These are phyloP conservation scores for Artemisiospiza belli DNA, from an alignment of 2,113 vertebrate species.

Conservation along the genomic window DNA sequence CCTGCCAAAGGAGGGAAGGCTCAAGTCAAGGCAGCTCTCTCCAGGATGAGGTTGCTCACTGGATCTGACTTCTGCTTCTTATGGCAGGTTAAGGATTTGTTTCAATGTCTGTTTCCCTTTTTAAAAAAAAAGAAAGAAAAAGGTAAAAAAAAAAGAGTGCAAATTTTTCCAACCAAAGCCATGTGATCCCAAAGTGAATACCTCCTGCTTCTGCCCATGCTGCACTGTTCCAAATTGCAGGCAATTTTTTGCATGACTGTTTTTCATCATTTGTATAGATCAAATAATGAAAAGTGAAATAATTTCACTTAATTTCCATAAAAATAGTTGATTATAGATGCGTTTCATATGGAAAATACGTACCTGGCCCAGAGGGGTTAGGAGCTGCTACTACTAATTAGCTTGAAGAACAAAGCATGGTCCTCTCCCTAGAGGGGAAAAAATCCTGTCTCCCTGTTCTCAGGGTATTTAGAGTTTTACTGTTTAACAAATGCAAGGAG, in stretches of 20 bases:
- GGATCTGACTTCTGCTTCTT: constrained; percentile 45
- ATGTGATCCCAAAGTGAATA: constrained; percentile 59
- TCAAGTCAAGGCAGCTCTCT: constrained; percentile 8
- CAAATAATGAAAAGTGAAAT: constrained; percentile 26
- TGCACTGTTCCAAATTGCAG: constrained; percentile 31
- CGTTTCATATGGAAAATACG: constrained; percentile 43
- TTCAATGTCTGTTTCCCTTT: background rate
- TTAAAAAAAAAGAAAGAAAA: background rate
- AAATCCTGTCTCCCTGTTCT: constrained; percentile 52
- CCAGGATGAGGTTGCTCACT: background rate
- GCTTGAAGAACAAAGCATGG: constrained; percentile 46
- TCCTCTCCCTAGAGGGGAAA: constrained; percentile 9
- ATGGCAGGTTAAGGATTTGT: background rate
- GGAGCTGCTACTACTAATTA: constrained; percentile 54
- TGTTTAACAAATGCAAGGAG: constrained; percentile 7
- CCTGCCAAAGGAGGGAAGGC: background rate
- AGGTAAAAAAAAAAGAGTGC: background rate
- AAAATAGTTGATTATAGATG: constrained; percentile 38
- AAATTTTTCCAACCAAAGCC: constrained; percentile 49
- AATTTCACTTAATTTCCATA: constrained; percentile 42
- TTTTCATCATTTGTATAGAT: constrained; percentile 46
- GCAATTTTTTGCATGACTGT: constrained; percentile 15
- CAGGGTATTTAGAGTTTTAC: constrained; percentile 48
- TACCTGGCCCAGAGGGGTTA: constrained; percentile 46
- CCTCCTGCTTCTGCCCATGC: constrained; percentile 54